Conservation (phyloP, 2,113 vertebrate genomes). For the Poecile atricapillus region DNA sequence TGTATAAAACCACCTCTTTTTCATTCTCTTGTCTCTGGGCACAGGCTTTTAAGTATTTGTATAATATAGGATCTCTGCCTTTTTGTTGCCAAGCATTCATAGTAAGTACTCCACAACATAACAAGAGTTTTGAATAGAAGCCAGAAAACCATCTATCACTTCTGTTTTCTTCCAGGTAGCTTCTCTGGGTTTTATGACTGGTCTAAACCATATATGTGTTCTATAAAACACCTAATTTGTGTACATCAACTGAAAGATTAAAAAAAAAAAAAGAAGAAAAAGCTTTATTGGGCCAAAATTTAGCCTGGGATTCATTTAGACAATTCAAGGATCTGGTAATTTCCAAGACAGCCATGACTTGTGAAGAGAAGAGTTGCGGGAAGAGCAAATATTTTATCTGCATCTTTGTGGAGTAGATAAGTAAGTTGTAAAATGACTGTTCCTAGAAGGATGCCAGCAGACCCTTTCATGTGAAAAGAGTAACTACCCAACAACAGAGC, state of each 20-base stretch:
- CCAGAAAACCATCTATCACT: background rate
- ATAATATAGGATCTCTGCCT: conserved; percentile 24
- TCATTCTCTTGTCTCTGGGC: conserved; percentile 16
- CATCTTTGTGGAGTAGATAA: background rate
- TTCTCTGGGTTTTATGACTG: background rate
- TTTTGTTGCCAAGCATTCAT: conserved; percentile 39
- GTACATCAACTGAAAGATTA: background rate
- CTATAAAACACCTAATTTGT: background rate
- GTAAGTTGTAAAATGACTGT: background rate
- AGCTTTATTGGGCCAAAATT: background rate
- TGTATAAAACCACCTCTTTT: background rate
- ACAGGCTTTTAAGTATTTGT: conserved; percentile 29
- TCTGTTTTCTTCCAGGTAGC: background rate
- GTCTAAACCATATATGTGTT: background rate
- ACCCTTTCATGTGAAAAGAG: background rate
- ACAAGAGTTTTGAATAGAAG: conserved; percentile 26
- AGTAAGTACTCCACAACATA: background rate
- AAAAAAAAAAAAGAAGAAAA: background rate
- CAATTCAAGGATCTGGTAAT: background rate
- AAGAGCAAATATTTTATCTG: background rate
- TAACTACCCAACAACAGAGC: background rate
- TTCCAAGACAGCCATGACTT: background rate
- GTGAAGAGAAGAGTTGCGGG: background rate
- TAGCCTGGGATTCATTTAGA: background rate
- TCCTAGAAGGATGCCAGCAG: background rate